Evolutionary conservation across 1,140 invertebrate species (phyloP), one percentile per base, ranked within the genome.

Genomic region (Drosophila obscura): DNA sequence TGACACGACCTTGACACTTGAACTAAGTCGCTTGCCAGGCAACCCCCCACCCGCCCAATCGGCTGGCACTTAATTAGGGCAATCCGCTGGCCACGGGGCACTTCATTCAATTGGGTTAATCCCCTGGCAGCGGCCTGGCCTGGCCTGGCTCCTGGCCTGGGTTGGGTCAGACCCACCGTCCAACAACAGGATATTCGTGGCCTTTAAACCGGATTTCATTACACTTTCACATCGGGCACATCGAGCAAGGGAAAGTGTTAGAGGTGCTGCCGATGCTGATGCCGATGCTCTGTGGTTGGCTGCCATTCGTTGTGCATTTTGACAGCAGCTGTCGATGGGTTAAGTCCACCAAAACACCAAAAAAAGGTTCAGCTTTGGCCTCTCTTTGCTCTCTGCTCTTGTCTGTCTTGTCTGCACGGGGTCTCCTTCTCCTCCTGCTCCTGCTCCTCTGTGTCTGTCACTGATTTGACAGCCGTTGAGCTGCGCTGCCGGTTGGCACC

Each of bases 131-230:
- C 59, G 22, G 24, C 13, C 44, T 48, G 44, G 52, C 15, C 28
- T 65, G 69, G 31, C 15, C 28, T 65, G 69, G 31, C n/a, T n/a
- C 13, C 44, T 48, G 44, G 52, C 15, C 28, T 65, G 69, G 31
- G 19, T 1, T 19, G 28, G 44, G 61, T 61, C 61, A 73, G 52
- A 55, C 39, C 31, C 31, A 45, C 43, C 24, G 53, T 59, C 59
- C 59, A 62, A 77, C 31, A 11, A 3, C 35, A 13, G 35, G 35
- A 39, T 11, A 39, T 5, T 13, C 35, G 35, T 11, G 35, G 35
- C 35, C 35, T 39, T 39, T 85, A 65, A 77, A 77, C 80, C 80
- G 67, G 68, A 80, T 71, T 73, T 76, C 77, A 85, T 85, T 85
- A 85, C 77, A 69, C 48, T 85, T 74, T 78, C 46, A 78, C 53